A percentile compares a stretch with the other conserved stretches of the same genome.
Evolutionary conservation across 2,797 vertebrate species (phyloP).

Genomic region (Catostomus latipinnis): DNA sequence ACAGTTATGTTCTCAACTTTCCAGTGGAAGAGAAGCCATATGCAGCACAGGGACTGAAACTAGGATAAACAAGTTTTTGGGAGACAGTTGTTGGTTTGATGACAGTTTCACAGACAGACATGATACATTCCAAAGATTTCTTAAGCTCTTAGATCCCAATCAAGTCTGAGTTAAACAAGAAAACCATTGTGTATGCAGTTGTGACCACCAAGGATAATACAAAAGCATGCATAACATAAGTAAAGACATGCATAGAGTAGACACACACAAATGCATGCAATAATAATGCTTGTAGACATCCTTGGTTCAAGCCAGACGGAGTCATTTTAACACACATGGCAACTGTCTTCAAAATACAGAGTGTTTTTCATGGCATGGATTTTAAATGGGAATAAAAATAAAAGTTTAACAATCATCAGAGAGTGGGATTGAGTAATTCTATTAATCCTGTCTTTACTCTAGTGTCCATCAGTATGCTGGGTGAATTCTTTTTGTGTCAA

Average conservation of each 20-base stretch:
- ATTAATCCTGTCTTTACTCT: neutral
- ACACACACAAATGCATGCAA: neutral
- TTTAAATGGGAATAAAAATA: no score
- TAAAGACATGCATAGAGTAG: neutral
- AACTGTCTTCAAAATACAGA: no score
- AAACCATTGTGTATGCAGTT: constrained; percentile 11
- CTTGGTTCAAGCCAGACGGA: neutral
- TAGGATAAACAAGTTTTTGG: constrained; percentile 43
- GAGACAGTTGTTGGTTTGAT: constrained; percentile 52
- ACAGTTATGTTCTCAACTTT: neutral
- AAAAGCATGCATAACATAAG: neutral
- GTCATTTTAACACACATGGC: no score
- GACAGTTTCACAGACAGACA: constrained; percentile 64
- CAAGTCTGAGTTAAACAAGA: constrained; percentile 19
- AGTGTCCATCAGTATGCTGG: neutral
- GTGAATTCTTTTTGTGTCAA: neutral
- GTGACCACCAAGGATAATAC: neutral
- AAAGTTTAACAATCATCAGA: neutral
- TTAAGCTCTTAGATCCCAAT: constrained; percentile 56
- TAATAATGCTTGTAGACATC: neutral
- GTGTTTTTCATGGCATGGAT: no score
- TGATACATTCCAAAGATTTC: constrained; percentile 72
- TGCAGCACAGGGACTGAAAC: constrained; percentile 13
- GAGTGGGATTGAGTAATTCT: neutral
- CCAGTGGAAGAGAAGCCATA: neutral